A percentile compares a stretch with the other conserved stretches of the same genome.
These are phyloP conservation scores for Microplitis deprimator DNA, from an alignment of 2,888 invertebrate genomes.

Conservation along the genomic window DNA sequence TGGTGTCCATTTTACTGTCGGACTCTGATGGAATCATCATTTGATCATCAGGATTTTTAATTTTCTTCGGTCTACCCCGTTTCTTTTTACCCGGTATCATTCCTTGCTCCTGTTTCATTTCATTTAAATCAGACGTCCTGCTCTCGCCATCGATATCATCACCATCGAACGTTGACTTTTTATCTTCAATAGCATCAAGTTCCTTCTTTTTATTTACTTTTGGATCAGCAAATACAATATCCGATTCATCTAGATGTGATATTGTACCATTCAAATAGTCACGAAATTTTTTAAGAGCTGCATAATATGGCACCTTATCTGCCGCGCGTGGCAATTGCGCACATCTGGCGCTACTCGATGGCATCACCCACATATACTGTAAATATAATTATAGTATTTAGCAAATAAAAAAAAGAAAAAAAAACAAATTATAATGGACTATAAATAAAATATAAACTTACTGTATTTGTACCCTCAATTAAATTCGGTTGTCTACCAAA, in stretches of 20 bases:
- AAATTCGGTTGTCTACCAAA: conserved; percentile 96
- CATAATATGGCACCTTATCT: conserved; percentile 98
- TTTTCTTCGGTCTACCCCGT: conserved; percentile 91
- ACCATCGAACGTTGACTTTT: conserved; percentile 57
- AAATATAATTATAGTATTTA: conserved; percentile 58
- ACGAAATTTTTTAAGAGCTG: conserved; percentile 94
- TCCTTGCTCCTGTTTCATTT: conserved; percentile 63
- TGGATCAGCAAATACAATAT: conserved; percentile 87
- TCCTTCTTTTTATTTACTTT: conserved; percentile 75
- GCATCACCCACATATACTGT: conserved; percentile 99
- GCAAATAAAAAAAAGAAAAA: conserved; percentile 28
- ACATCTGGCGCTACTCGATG: conserved; percentile 96
- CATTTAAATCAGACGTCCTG: conserved; percentile 63
- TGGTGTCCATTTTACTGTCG: conserved; percentile 66
- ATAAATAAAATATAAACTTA: conserved; percentile 71
- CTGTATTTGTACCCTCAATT: conserved; percentile 94
- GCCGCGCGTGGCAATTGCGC: conserved; percentile 97
- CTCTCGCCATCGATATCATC: conserved; percentile 65
- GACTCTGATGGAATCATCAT: conserved; percentile 70
- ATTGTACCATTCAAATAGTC: conserved; percentile 93
- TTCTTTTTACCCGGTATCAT: conserved; percentile 86
- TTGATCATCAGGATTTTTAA: conserved; percentile 80
- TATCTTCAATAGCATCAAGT: conserved; percentile 60
- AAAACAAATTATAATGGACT: conserved; percentile 11
- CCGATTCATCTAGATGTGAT: conserved; percentile 87